Percentiles rank a stretch among this genome's conserved stretches.
These are phyloP conservation scores for Pseudois nayaur DNA, from an alignment of 2,113 vertebrate species.

Conservation along the genomic window DNA sequence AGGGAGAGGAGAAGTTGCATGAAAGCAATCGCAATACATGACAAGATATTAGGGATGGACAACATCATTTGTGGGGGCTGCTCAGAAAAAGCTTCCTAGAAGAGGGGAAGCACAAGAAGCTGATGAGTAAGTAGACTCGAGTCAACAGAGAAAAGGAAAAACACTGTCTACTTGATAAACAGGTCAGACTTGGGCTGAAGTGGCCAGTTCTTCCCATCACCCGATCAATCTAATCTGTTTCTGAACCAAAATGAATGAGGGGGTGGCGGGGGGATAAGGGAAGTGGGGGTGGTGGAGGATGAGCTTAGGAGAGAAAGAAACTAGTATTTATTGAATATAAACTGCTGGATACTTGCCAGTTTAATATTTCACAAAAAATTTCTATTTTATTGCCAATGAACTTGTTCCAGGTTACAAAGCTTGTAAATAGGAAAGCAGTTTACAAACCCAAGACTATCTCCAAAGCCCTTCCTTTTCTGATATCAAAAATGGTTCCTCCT, in stretches of 20 bases:
- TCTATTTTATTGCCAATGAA: not conserved
- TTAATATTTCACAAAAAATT: not conserved
- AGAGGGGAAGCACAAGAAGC: not conserved
- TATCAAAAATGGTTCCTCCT: not conserved
- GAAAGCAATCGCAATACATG: not conserved
- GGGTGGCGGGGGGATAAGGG: not conserved
- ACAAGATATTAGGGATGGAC: not conserved
- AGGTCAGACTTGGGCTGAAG: not conserved
- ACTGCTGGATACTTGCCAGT: not conserved
- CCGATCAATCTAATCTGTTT: not conserved
- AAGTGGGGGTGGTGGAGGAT: no score
- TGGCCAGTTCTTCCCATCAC: not conserved
- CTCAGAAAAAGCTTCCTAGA: not conserved
- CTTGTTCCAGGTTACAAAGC: not conserved
- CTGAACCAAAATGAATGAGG: not conserved
- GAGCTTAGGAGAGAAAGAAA: not conserved
- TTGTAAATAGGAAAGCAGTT: not conserved
- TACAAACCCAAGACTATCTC: slow-evolving; percentile 5
- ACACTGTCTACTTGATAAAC: not conserved
- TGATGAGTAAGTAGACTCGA: not conserved
- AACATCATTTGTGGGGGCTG: not conserved
- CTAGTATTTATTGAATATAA: not conserved
- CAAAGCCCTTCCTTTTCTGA: not conserved
- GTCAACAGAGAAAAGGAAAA: slow-evolving; percentile 4
- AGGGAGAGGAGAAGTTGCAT: not conserved